Evolutionary conservation across 2,113 vertebrate genomes (phyloP).

Genomic region (Pagrus major): DNA sequence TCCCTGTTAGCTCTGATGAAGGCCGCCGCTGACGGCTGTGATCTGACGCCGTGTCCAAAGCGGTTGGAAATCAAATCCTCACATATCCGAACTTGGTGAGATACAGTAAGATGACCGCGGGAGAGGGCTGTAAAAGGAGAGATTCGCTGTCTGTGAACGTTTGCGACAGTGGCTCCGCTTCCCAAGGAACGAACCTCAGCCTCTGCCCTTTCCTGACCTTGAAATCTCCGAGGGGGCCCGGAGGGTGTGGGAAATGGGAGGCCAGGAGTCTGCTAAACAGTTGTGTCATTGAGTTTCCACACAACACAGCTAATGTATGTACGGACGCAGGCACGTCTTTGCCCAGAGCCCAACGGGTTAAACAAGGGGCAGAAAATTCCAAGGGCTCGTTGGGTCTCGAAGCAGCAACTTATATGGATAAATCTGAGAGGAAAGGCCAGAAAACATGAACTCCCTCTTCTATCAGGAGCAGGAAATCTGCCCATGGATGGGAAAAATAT

Average conservation of each 20-base stretch:
- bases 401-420: slow-evolving; percentile 71
- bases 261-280: slow-evolving; percentile 76
- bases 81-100: slow-evolving; percentile 18
- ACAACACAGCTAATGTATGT: slow-evolving; percentile 44
- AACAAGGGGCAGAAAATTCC: slow-evolving; percentile 56
- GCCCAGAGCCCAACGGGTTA: slow-evolving; percentile 54
- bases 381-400: slow-evolving; percentile 22
- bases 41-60: slow-evolving; percentile 35
- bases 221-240: slow-evolving; percentile 75
- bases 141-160: slow-evolving; percentile 23
- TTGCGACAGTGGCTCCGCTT: slow-evolving; percentile 62
- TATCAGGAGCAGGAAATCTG: slow-evolving; percentile 66
- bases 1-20: slow-evolving; percentile 13
- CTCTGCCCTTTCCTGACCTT: slow-evolving; percentile 80
- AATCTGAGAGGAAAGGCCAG: slow-evolving; percentile 24
- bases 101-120: neutral
- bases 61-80: slow-evolving; percentile 32
- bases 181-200: slow-evolving; percentile 76
- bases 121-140: slow-evolving; percentile 55
- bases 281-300: slow-evolving; percentile 81
- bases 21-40: slow-evolving; percentile 18
- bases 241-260: slow-evolving; percentile 81
- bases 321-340: slow-evolving; percentile 44
- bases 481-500: slow-evolving; percentile 65
- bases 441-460: slow-evolving; percentile 5